Conservation (phyloP, 2,113 vertebrate species). For the Lipophrys pholis region DNA sequence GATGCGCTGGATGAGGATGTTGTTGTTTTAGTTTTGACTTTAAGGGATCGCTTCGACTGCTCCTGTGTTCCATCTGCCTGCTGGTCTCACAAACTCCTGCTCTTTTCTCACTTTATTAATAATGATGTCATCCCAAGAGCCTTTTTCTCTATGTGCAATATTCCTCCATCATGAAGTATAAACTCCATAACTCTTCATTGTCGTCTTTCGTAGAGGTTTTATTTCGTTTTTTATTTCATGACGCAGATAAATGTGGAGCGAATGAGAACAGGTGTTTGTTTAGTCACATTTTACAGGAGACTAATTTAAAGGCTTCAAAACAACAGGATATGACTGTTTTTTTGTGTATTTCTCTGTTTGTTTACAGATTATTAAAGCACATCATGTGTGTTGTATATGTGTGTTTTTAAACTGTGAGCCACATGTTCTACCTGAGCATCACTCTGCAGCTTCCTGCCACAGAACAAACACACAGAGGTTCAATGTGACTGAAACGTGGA, state of each 20-base stretch:
- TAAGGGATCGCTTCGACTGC: no score
- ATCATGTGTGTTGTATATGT: conserved; percentile 87
- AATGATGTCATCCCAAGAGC: conserved; percentile 75
- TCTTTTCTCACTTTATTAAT: conserved; percentile 62
- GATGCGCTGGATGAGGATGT: conserved; percentile 58
- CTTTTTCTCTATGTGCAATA: conserved; percentile 73
- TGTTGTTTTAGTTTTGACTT: background rate
- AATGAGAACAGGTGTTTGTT: conserved; percentile 58
- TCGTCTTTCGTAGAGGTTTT: conserved; percentile 39
- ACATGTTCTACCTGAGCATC: no score
- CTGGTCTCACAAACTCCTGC: conserved; percentile 39
- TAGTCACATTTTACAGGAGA: conserved; percentile 57
- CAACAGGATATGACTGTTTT: conserved; percentile 84
- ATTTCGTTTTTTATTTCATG: conserved; percentile 39
- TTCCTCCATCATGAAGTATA: conserved; percentile 54
- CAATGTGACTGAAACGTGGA: no score
- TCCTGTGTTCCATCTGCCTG: background rate
- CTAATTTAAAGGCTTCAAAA: conserved; percentile 81
- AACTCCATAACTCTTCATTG: conserved; percentile 42
- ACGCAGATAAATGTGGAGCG: conserved; percentile 58
- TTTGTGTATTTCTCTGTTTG: conserved; percentile 84
- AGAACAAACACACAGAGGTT: no score
- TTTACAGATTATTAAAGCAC: conserved; percentile 90
- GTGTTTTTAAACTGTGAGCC: no score
- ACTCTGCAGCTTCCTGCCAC: no score